Evolutionary conservation across 2,113 vertebrate species (phyloP), one percentile per base, ranked within the genome.

Genomic region (Penelope pileata): DNA sequence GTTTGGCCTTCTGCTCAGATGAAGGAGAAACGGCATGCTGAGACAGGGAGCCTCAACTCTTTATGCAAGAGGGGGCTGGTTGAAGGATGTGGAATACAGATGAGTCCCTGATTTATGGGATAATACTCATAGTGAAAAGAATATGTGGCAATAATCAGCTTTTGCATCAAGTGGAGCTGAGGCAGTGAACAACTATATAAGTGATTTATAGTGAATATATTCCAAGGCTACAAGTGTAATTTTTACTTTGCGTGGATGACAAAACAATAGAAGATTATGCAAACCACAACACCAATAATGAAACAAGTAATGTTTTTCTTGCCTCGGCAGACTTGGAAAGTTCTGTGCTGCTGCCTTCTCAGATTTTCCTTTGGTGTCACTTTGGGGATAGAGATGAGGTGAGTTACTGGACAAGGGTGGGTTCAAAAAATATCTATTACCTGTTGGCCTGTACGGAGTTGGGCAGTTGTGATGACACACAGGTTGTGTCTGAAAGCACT

Each of bases 311-410:
- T n/a, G 58, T 92, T 81, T 91, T 86, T 96, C 95, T 96, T 96
- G 94, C 93, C 94, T 96, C 84, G 60, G 66, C 70, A 95, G 91
- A 86, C 66, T 91, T 91, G 88, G 63, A 93, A 94, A 88, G 74
- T 88, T 96, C 93, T 95, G 84, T 97, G 92, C 75, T 93, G 89
- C 38, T 94, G 87, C 47, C 73, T 94, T 93, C 82, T 85, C 93
- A 96, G 93, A 87, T 92, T 96, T 96, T 68, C 93, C 96, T 95
- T 93, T 96, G 96, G 94, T 45, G 69, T 88, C 96, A 89, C 96
- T 97, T 97, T 96, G 92, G 90, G 96, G 94, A 96, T 45, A 97
- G 96, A 96, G 94, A 95, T 97, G 50, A 95, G 92, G 91, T 94
- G 94, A 96, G 95, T 97, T 96, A 97, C 92, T 96, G 84, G 74